These are phyloP conservation scores for Lepidocyrtinus sp. DNA, from an alignment of 2,888 invertebrate species.

Conservation along the genomic window DNA sequence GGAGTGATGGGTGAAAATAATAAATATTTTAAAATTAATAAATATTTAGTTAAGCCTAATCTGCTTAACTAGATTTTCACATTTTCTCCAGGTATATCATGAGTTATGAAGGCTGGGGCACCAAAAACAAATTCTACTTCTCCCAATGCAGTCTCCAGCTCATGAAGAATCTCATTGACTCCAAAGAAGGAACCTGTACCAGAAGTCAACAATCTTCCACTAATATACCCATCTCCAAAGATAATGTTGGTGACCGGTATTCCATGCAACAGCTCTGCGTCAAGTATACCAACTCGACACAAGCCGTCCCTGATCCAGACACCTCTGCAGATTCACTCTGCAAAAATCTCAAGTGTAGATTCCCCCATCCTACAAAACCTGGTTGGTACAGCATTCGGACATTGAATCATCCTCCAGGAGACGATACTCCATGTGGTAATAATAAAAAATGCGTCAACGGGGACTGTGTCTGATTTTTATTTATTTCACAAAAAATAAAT, in stretches of 20 bases:
- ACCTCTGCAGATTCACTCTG: slow-evolving; percentile 41
- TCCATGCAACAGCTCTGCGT: slow-evolving; percentile 46
- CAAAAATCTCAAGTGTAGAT: slow-evolving; percentile 54
- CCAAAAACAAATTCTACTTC: slow-evolving; percentile 63
- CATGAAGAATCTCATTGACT: slow-evolving; percentile 57
- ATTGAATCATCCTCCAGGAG: slow-evolving; percentile 56
- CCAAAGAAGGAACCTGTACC: slow-evolving; percentile 46
- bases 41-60: too few species aligned
- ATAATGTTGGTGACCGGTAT: slow-evolving; percentile 46
- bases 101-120: slow-evolving; percentile 64
- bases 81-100: too few species aligned
- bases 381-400: slow-evolving; percentile 36
- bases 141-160: slow-evolving; percentile 58
- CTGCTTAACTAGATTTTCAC: too few species aligned
- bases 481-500: neutral
- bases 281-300: slow-evolving; percentile 36
- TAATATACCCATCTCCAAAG: slow-evolving; percentile 26
- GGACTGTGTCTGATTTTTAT: slow-evolving; percentile 53
- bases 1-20: slow-evolving; percentile 62
- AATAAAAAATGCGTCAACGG: slow-evolving; percentile 50
- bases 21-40: slow-evolving; percentile 26
- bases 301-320: slow-evolving; percentile 45
- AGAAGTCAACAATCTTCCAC: slow-evolving; percentile 22
- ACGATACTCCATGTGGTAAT: slow-evolving; percentile 51
- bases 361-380: slow-evolving; percentile 34